A percentile compares a stretch with the other conserved stretches of the same genome.
phyloP scores from a whole-genome alignment of 1,140 invertebrate species.

The Dendrolimus kikuchii region DNA sequence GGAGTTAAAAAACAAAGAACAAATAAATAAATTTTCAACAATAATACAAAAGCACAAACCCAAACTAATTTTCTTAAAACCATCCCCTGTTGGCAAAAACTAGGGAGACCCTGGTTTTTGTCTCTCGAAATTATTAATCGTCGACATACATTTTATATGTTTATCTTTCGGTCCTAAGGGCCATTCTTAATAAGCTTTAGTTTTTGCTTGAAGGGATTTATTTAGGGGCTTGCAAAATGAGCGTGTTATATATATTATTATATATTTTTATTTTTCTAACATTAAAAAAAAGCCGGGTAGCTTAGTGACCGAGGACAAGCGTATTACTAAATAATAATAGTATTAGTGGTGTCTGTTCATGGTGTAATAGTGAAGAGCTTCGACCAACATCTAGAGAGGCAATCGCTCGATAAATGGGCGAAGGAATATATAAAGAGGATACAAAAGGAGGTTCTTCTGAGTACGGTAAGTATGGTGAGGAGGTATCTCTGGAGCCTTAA shows the following conservation, averaged over 20 bases:
- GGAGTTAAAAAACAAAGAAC: no score
- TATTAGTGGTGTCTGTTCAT: no score
- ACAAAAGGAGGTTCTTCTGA: no score
- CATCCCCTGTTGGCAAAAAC: constrained; percentile 25
- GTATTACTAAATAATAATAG: no score
- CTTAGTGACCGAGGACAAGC: no score
- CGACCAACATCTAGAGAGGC: no score
- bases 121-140: constrained; percentile 52
- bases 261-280: constrained; percentile 13
- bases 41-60: background rate
- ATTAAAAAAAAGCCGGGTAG: constrained; percentile 1
- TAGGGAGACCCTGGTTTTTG: constrained; percentile 30
- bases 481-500: no score
- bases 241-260: background rate
- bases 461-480: no score
- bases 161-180: constrained; percentile 45
- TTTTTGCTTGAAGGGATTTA: constrained; percentile 46
- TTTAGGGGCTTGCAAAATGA: constrained; percentile 21
- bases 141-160: constrained; percentile 44
- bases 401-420: no score
- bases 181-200: constrained; percentile 43
- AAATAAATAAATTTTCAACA: no score
- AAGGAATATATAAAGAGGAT: no score
- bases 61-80: constrained; percentile 38
- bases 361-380: no score